Percentiles rank a stretch among this genome's conserved stretches.
Evolutionary conservation across 2,888 invertebrate genomes (phyloP).

Genomic region (Conomelus anceps): DNA sequence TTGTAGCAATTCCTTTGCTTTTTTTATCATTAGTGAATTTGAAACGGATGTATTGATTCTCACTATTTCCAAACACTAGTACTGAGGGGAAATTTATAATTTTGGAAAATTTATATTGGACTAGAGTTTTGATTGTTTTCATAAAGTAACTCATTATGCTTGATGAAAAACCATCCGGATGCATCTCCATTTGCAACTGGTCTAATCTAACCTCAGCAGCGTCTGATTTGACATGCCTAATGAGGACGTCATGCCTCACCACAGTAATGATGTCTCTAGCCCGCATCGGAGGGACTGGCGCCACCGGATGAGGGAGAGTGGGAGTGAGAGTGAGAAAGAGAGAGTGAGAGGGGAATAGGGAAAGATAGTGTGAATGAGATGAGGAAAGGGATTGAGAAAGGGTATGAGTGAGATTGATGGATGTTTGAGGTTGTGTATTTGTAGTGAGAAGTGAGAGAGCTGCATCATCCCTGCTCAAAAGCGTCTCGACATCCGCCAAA

Average conservation of each 20-base stretch:
- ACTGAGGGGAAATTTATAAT: too few species aligned
- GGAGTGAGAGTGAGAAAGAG: constrained; percentile 7
- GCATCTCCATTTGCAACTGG: not conserved
- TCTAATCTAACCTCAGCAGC: not conserved
- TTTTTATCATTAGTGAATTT: too few species aligned
- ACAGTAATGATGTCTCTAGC: not conserved
- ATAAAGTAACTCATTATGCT: not conserved
- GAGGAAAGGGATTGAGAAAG: constrained; percentile 3
- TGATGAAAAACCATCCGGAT: not conserved
- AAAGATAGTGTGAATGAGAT: not conserved
- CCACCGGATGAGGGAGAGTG: not conserved
- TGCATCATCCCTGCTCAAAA: not conserved
- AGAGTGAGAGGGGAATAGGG: not conserved
- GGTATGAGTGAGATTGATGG: constrained; percentile 7
- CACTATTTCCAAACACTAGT: too few species aligned
- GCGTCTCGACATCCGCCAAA: too few species aligned
- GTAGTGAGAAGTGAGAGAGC: not conserved
- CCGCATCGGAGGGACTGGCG: not conserved
- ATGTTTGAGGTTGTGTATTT: not conserved
- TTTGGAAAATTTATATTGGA: too few species aligned
- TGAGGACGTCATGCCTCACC: not conserved
- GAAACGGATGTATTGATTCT: too few species aligned
- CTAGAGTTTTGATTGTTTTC: not conserved
- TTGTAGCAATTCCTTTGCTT: too few species aligned
- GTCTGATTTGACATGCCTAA: not conserved